Evolutionary conservation across 2,113 vertebrate genomes (phyloP), one percentile per base, ranked within the genome.

Genomic region (Rhagologus leucostigma): DNA sequence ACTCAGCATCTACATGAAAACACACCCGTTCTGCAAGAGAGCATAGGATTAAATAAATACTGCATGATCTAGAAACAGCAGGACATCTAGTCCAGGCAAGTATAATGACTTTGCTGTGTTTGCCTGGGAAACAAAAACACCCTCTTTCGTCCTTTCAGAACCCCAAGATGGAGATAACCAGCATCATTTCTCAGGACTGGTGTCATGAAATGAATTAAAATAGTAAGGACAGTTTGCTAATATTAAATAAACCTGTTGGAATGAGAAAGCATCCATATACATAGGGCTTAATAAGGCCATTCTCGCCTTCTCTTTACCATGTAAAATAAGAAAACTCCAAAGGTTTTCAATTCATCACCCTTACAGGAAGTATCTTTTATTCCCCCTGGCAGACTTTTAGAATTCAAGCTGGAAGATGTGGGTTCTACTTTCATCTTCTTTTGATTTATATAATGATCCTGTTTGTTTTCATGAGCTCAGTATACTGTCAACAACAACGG

Each of bases 361-460:
- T 89, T 81, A 89, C 53, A 91, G 89, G 81, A 95, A 91, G 37
- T 79, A 84, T 71, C 73, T 87, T 94, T 92, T 95, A 84, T 89
- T 91, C 81, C 9, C 93, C 69, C 89, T 87, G 84, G 93, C 89
- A 94, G 77, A 85, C 22, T 94, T 92, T 47, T 46, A 89, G 56
- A 60, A 94, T 82, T 87, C 52, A 79, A 65, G 77, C 65, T 94
- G 94, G 88, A 97, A 94, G 86, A 95, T 84, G 89, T 82, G 81
- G 69, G 84, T 71, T 95, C 81, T 85, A 65, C 89, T 95, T 95
- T 96, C 94, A 95, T 95, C 84, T 95, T 95, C 89, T 94, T 95
- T 96, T 95, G 89, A 96, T 97, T 97, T 97, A 94, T 87, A 84
- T 73, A 94, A 93, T 87, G 91, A 91, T 87, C 32, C 53, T 79